Conservation (phyloP, 1,140 invertebrate species). For the Patella vulgata region DNA sequence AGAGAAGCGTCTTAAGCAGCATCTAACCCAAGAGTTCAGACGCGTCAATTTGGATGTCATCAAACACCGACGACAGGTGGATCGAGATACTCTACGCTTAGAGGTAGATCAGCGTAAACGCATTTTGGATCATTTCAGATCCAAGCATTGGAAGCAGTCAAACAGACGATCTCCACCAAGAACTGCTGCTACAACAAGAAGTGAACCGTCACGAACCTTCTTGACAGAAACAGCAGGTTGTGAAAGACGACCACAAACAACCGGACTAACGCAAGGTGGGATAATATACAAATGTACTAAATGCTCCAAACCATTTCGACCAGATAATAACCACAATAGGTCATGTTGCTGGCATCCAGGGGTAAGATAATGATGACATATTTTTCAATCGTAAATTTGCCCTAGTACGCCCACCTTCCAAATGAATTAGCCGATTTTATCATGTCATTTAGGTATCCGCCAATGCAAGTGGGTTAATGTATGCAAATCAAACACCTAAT, state of each 20-base stretch:
- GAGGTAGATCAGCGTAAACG: slow-evolving; percentile 36
- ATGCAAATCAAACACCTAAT: too few species aligned
- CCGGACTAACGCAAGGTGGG: slow-evolving; percentile 24
- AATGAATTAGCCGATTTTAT: too few species aligned
- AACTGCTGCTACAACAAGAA: slow-evolving; percentile 1
- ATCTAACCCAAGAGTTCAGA: slow-evolving; percentile 39
- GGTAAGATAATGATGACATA: slow-evolving; percentile 42
- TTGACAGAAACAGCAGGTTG: too few species aligned
- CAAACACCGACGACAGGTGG: slow-evolving; percentile 30
- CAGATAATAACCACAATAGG: slow-evolving; percentile 26
- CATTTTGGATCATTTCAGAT: slow-evolving; percentile 28
- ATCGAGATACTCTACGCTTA: slow-evolving; percentile 25
- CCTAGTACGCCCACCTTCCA: too few species aligned
- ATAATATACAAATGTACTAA: slow-evolving; percentile 30
- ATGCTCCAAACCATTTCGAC: slow-evolving; percentile 38
- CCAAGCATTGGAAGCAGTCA: slow-evolving; percentile 13
- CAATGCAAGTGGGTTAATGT: too few species aligned
- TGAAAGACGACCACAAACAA: too few species aligned
- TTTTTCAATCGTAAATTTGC: too few species aligned
- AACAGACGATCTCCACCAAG: slow-evolving; percentile 5
- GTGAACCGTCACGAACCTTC: too few species aligned
- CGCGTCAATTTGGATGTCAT: slow-evolving; percentile 31
- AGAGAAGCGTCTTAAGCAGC: slow-evolving; percentile 49
- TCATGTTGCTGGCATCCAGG: slow-evolving; percentile 50
- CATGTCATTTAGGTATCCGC: too few species aligned